phyloP scores from a whole-genome alignment of 2,113 vertebrate species.

The Etia nguti region DNA sequence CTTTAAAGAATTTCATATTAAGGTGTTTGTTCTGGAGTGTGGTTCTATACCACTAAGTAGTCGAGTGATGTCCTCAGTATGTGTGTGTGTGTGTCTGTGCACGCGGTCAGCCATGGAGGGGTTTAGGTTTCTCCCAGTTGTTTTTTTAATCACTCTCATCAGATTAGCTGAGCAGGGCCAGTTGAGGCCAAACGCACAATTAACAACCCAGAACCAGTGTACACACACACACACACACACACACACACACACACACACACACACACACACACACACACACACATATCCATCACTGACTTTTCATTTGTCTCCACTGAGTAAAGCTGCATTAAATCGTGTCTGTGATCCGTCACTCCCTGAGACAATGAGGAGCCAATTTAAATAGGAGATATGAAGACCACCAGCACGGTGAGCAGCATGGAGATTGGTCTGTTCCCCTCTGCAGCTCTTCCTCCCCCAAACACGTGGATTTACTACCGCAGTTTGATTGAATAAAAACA shows the following conservation, averaged over 20 bases:
- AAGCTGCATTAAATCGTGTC: conserved; percentile 65
- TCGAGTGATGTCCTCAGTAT: conserved; percentile 9
- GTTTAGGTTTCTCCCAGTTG: conserved; percentile 65
- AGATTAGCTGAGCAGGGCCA: conserved; percentile 72
- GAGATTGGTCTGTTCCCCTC: conserved; percentile 3
- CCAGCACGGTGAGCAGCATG: conserved; percentile 10
- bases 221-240: conserved; percentile 1
- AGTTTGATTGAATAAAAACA: background rate
- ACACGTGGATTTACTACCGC: background rate
- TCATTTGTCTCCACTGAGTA: conserved; percentile 63
- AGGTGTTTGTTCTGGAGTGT: background rate
- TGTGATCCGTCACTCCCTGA: conserved; percentile 56
- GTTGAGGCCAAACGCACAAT: conserved; percentile 69
- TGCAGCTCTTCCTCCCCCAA: background rate
- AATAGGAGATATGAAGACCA: conserved; percentile 49
- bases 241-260: background rate
- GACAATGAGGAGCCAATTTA: conserved; percentile 63
- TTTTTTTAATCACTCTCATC: conserved; percentile 73
- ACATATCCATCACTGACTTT: conserved; percentile 69
- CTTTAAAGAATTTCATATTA: background rate
- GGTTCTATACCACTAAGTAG: background rate
- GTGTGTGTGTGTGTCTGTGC: background rate
- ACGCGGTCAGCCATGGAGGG: conserved; percentile 41
- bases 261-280: conserved; percentile 22
- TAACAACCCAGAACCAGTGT: conserved; percentile 57